These are phyloP conservation scores for Phalacrocorax carbo DNA, from an alignment of 2,113 vertebrate genomes.

Conservation along the genomic window DNA sequence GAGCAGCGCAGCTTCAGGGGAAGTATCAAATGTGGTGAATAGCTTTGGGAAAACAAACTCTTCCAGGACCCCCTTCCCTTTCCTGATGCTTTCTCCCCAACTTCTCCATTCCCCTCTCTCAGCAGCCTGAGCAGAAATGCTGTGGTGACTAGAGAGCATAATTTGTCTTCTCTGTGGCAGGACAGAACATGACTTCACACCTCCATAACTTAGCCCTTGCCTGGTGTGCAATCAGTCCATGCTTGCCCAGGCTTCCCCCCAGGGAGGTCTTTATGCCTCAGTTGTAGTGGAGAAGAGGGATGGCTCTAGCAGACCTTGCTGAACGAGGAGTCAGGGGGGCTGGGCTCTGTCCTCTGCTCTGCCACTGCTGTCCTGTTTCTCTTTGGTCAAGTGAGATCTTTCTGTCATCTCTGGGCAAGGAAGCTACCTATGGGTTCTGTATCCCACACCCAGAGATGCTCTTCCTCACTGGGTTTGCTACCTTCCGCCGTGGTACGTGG, in stretches of 20 bases:
- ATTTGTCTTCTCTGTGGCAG: neutral
- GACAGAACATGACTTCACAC: neutral
- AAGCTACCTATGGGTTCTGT: neutral
- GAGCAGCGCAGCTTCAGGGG: neutral
- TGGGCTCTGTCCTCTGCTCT: neutral
- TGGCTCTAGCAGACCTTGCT: neutral
- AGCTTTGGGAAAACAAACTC: neutral
- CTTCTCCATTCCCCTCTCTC: neutral
- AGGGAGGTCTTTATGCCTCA: neutral
- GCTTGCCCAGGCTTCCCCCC: neutral
- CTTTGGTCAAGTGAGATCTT: neutral
- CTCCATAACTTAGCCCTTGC: neutral
- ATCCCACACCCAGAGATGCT: neutral
- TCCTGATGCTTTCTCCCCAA: neutral
- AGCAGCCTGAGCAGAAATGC: neutral
- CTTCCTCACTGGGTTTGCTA: neutral
- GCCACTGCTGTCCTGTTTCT: neutral
- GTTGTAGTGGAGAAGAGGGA: neutral
- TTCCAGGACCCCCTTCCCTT: neutral
- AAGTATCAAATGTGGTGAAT: neutral
- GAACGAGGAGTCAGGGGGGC: neutral
- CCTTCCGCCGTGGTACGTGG: rapidly evolving
- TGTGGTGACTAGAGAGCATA: neutral
- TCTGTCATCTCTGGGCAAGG: neutral
- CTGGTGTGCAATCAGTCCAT: neutral